phyloP scores from a whole-genome alignment of 2,797 vertebrate genomes.

The Gorsachius magnificus region DNA sequence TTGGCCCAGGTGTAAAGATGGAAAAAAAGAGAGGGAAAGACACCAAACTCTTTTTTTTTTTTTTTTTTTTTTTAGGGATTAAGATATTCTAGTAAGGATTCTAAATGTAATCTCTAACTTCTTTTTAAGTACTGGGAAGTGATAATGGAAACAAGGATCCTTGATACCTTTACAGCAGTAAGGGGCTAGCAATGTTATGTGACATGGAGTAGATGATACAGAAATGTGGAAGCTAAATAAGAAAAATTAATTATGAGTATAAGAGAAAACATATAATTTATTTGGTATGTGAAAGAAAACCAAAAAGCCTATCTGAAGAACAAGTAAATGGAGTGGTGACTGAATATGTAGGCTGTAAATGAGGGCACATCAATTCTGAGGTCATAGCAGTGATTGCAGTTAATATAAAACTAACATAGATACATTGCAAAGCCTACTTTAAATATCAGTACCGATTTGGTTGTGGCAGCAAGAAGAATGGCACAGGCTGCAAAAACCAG shows the following conservation, averaged over 20 bases:
- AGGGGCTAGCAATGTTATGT: background rate
- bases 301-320: background rate
- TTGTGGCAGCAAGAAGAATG: background rate
- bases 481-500: background rate
- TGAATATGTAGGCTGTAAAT: background rate
- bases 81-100: background rate
- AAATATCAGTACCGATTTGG: background rate
- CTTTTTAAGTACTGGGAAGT: background rate
- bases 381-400: background rate
- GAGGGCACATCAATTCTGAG: background rate
- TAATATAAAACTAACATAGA: background rate
- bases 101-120: background rate
- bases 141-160: background rate
- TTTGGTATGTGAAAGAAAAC: background rate
- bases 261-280: background rate
- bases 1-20: background rate
- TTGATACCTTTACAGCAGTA: background rate
- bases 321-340: background rate
- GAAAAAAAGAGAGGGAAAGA: background rate
- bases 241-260: background rate
- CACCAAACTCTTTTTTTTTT: background rate
- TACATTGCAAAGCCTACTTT: background rate
- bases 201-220: background rate
- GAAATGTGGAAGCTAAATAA: background rate
- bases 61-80: background rate